Evolutionary conservation across 2,113 vertebrate genomes (phyloP), one percentile per base, ranked within the genome.

Genomic region (Panthera tigris): DNA sequence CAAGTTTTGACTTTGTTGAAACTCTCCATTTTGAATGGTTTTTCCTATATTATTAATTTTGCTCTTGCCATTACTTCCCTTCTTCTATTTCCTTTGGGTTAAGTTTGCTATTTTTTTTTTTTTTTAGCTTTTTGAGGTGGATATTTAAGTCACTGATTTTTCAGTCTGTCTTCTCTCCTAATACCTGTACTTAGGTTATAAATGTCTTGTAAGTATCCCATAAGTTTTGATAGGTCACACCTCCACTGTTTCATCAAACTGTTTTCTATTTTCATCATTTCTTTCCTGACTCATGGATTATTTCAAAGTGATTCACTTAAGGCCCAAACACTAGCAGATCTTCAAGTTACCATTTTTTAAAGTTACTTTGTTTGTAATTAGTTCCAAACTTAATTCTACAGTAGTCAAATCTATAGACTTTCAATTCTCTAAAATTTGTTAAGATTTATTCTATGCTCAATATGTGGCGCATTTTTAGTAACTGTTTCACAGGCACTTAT

Each of bases 241-340:
- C 65, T 91, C 4, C 36, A 55, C 33, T 76, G 66, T n/a, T 91
- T 45, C 45, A 45, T 45, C 21, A 73, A n/a, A 85, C 27, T 78
- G 78, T 27, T 90, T 86, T 85, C 8, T 89, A 89, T 61, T 89
- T 73, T 95, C 91, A 84, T 71, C 68, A 79, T 57, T 94, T 96
- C 87, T 50, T 83, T 94, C 81, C 31, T 81, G 57, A 86, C 55
- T 74, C 73, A 74, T 52, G 13, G 25, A 41, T 94, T 94, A 81
- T 80, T 79, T 73, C 52, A 73, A 96, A 86, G 33, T 39, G 45
- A 92, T 31, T 82, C 12, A 86, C 33, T 83, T 74, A 94, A 94
- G 63, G 79, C 76, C 27, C 55, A 85, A 92, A 92, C 23, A 92
- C 31, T 48, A 25, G 39, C 36, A 89, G 10, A 57, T 79, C 8